Percentiles rank a stretch among this genome's conserved stretches.
Conservation (phyloP, 2,113 vertebrate species). For the Scolopax mira region DNA sequence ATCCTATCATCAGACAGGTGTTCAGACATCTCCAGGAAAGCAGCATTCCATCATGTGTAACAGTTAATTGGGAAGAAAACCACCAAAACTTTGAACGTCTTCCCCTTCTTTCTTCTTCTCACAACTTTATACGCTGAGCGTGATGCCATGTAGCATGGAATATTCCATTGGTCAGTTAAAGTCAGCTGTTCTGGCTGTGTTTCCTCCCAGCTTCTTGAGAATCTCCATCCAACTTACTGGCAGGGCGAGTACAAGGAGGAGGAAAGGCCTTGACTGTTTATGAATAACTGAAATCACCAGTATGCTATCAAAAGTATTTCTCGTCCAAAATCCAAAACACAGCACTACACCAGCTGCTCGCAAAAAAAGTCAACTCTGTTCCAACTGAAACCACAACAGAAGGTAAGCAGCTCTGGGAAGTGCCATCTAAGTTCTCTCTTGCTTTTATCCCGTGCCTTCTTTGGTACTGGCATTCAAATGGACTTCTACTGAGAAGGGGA, state of each 20-base stretch:
- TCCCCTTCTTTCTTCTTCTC: not conserved
- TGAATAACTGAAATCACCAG: not conserved
- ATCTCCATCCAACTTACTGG: not conserved
- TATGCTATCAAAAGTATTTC: not conserved
- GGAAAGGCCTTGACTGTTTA: not conserved
- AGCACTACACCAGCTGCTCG: not conserved
- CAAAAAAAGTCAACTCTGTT: not conserved
- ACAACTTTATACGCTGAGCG: not conserved
- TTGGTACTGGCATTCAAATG: not conserved
- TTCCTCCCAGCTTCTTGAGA: not conserved
- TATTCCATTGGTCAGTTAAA: not conserved
- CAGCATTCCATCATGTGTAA: not conserved
- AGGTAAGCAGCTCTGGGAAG: not conserved
- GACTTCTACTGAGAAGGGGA: fast-evolving
- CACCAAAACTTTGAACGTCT: not conserved
- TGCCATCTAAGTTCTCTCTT: not conserved
- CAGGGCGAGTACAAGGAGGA: not conserved
- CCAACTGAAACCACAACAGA: not conserved
- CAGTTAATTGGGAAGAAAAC: not conserved
- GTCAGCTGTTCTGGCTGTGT: not conserved
- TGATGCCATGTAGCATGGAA: not conserved
- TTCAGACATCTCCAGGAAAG: not conserved
- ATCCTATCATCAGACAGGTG: not conserved
- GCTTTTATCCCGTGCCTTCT: fast-evolving
- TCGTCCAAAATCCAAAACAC: not conserved